Conservation (phyloP, 1,140 invertebrate genomes). For the Coboldia fuscipes region DNA sequence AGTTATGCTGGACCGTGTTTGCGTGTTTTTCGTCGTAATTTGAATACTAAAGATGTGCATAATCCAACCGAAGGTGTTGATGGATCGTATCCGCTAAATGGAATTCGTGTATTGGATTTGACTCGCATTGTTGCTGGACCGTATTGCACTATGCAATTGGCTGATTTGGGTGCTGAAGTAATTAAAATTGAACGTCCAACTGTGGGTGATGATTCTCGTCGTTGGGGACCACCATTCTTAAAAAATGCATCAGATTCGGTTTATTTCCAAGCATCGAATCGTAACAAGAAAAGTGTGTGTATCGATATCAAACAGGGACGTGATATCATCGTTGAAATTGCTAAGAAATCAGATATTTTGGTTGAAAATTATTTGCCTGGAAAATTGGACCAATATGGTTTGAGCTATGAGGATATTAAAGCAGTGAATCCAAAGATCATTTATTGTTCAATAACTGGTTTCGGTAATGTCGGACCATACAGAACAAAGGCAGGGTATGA, state of each 20-base stretch:
- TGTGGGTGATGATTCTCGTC: constrained; percentile 72
- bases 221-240: constrained; percentile 85
- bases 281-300: constrained; percentile 90
- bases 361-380: constrained; percentile 92
- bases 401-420: constrained; percentile 61
- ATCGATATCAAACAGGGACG: constrained; percentile 67
- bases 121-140: constrained; percentile 66
- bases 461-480: constrained; percentile 74
- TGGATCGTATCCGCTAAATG: constrained; percentile 19
- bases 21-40: no score
- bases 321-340: constrained; percentile 50
- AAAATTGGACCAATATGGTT: constrained; percentile 49
- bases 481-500: constrained; percentile 75
- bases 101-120: constrained; percentile 59
- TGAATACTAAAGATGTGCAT: no score
- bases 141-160: constrained; percentile 82
- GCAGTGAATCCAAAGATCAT: constrained; percentile 57
- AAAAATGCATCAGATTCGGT: constrained; percentile 44
- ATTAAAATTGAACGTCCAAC: constrained; percentile 71
- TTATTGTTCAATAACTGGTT: constrained; percentile 89
- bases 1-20: no score
- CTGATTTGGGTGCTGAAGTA: constrained; percentile 84
- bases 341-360: constrained; percentile 60
- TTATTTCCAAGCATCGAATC: constrained; percentile 77
- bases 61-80: not conserved